These are phyloP conservation scores for Lithosia quadra DNA, from an alignment of 2,888 invertebrate species.

Conservation along the genomic window DNA sequence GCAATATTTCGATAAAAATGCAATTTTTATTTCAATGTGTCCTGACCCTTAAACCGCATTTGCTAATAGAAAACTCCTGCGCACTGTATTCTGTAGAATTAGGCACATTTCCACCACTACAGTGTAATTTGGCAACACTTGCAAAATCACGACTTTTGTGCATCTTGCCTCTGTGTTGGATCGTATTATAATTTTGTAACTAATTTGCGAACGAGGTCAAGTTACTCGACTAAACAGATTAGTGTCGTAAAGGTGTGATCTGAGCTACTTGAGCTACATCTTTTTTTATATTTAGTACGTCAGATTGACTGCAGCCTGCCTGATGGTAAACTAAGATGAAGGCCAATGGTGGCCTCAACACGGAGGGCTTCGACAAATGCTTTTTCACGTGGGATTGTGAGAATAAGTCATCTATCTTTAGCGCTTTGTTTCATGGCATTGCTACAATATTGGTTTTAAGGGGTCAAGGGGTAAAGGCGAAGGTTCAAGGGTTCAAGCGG, in stretches of 20 bases:
- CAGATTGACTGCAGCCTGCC: no score
- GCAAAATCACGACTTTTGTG: slow-evolving; percentile 73
- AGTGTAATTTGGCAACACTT: slow-evolving; percentile 79
- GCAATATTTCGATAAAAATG: neutral
- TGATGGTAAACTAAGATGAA: no score
- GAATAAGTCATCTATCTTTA: no score
- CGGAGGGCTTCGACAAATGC: no score
- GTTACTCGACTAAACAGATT: slow-evolving; percentile 46
- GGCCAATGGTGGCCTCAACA: no score
- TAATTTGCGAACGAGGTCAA: slow-evolving; percentile 64
- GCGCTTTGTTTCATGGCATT: no score
- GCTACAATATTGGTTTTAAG: no score
- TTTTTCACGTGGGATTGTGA: no score
- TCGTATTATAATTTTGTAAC: slow-evolving; percentile 67
- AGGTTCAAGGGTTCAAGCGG: no score
- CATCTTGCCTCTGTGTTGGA: slow-evolving; percentile 51
- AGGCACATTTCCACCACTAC: slow-evolving; percentile 75
- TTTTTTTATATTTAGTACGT: neutral
- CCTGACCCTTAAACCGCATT: slow-evolving; percentile 75
- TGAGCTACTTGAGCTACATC: neutral
- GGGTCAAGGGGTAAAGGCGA: no score
- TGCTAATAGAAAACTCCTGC: slow-evolving; percentile 85
- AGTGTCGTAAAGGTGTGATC: slow-evolving; percentile 26
- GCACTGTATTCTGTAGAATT: slow-evolving; percentile 79
- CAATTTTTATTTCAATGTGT: slow-evolving; percentile 36